A percentile compares a stretch with the other conserved stretches of the same genome.
Conservation (phyloP, 2,797 vertebrate genomes). For the Tapera naevia region DNA sequence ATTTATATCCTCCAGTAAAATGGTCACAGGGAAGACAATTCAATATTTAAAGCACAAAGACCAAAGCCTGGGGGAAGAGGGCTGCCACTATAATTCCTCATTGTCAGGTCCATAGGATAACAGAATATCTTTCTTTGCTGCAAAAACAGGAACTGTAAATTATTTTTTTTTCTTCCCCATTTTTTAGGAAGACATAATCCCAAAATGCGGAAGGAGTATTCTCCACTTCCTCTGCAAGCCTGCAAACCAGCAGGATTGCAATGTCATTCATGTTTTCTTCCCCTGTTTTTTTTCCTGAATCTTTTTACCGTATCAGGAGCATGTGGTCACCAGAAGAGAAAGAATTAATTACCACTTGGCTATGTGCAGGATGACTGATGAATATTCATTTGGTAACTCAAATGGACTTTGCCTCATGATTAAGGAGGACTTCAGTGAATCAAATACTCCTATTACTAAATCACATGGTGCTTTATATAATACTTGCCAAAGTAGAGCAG, state of each 20-base stretch:
- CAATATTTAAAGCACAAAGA: background rate
- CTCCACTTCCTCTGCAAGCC: background rate
- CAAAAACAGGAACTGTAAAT: background rate
- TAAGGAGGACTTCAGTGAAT: slow-evolving; percentile 35
- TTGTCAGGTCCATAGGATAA: background rate
- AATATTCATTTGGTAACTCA: slow-evolving; percentile 17
- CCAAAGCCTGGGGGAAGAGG: background rate
- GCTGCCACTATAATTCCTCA: background rate
- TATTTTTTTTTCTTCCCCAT: background rate
- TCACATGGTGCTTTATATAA: background rate
- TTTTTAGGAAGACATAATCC: background rate
- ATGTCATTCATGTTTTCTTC: background rate
- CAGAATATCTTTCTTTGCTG: background rate
- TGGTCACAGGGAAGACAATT: background rate
- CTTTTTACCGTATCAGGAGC: background rate
- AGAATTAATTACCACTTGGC: slow-evolving; percentile 18
- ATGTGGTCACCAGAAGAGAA: background rate
- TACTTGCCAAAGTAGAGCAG: background rate
- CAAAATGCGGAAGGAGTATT: background rate
- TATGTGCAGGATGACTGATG: background rate
- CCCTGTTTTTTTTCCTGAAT: rapidly evolving
- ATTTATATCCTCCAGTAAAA: background rate
- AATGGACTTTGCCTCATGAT: slow-evolving; percentile 14
- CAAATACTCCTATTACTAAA: background rate
- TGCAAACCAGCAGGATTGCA: background rate